phyloP scores from a whole-genome alignment of 2,797 vertebrate genomes.

The Chiroxiphia lanceolata region DNA sequence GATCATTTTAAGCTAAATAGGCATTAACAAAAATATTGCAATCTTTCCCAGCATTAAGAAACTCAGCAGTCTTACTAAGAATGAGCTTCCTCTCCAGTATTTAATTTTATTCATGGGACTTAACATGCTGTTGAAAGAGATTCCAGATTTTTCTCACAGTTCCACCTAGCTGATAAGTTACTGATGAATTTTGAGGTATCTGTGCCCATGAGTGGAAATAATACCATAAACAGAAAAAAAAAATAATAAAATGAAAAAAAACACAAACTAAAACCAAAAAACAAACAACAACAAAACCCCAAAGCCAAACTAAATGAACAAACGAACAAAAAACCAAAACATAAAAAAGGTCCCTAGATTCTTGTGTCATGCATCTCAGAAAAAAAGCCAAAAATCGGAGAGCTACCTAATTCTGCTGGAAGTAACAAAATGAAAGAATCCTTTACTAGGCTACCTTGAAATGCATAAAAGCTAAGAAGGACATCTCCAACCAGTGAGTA shows the following conservation, averaged over 20 bases:
- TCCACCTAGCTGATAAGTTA: neutral
- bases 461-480: neutral
- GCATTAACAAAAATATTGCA: neutral
- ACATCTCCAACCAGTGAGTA: neutral
- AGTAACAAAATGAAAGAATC: neutral
- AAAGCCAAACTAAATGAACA: too few species aligned
- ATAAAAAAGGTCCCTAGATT: neutral
- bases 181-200: neutral
- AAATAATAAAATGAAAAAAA: too few species aligned
- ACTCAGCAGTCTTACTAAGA: neutral
- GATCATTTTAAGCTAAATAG: neutral
- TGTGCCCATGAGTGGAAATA: neutral
- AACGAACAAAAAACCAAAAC: too few species aligned
- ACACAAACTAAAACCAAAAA: too few species aligned
- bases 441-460: neutral
- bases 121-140: neutral
- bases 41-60: neutral
- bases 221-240: neutral
- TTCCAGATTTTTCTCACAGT: neutral
- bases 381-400: neutral
- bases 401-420: neutral
- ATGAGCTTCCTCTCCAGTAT: neutral
- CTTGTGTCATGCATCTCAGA: neutral
- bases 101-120: neutral
- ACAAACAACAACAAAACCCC: too few species aligned